A percentile compares a stretch with the other conserved stretches of the same genome.
These are phyloP conservation scores for Pegoplata infirma DNA, from an alignment of 2,888 invertebrate genomes.

Conservation along the genomic window DNA sequence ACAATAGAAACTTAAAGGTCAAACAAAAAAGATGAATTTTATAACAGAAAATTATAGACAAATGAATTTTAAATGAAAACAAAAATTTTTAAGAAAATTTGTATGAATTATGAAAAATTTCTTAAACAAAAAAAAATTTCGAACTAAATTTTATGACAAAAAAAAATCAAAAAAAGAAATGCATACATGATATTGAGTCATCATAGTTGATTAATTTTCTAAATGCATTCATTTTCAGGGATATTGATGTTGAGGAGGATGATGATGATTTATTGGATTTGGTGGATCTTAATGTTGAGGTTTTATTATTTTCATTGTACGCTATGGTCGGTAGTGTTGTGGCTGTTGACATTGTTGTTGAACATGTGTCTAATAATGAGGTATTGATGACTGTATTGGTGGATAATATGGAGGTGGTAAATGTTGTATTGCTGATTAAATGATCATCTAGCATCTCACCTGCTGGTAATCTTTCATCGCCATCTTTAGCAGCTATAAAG, in stretches of 20 bases:
- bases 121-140: neutral
- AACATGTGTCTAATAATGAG: conserved; percentile 54
- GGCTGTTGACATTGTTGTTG: conserved; percentile 36
- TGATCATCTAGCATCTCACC: conserved; percentile 79
- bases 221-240: conserved; percentile 62
- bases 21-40: neutral
- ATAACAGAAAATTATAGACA: conserved; percentile 1
- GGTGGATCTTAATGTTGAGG: conserved; percentile 61
- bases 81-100: neutral
- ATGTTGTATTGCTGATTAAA: conserved; percentile 65
- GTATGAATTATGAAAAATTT: neutral
- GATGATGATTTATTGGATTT: conserved; percentile 63
- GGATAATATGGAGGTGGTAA: conserved; percentile 63
- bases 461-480: conserved; percentile 84
- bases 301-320: conserved; percentile 52
- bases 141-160: conserved; percentile 3
- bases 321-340: conserved; percentile 43
- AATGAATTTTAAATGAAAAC: conserved; percentile 10
- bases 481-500: conserved; percentile 82
- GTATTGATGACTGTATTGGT: conserved; percentile 64
- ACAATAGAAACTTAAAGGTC: too few relatives aligned
- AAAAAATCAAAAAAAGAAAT: conserved; percentile 27
- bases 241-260: conserved; percentile 62
- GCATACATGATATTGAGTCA: conserved; percentile 61
- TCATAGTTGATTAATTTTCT: conserved; percentile 62